Conservation (phyloP, 2,797 vertebrate genomes). For the Psittacula derbiana region DNA sequence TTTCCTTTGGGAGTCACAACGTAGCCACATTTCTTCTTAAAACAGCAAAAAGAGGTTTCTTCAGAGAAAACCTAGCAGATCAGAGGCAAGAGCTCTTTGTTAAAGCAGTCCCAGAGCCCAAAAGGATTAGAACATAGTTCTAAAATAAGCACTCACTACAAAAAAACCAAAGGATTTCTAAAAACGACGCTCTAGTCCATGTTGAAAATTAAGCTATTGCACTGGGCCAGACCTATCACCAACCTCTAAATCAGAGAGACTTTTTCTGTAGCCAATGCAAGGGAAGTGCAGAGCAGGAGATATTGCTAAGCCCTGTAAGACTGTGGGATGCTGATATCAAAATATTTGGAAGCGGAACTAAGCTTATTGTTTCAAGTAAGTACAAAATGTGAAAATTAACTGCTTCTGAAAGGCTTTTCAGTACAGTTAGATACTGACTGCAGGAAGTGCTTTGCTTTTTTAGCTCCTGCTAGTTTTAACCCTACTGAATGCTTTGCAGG, state of each 20-base stretch:
- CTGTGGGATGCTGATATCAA: neutral
- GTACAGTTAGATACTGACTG: neutral
- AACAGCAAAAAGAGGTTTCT: neutral
- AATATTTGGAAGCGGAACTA: slow-evolving; percentile 63
- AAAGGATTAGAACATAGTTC: neutral
- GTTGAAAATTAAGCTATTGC: neutral
- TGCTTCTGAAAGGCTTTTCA: neutral
- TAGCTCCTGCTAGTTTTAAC: neutral
- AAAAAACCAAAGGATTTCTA: neutral
- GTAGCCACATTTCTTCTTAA: neutral
- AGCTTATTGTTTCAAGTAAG: slow-evolving; percentile 63
- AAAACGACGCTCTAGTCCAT: neutral
- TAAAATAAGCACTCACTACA: neutral
- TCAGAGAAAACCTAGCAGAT: neutral
- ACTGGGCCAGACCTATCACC: neutral
- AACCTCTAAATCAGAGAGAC: neutral
- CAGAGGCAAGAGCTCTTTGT: neutral
- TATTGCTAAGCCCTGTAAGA: slow-evolving; percentile 28
- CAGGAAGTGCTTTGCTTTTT: neutral
- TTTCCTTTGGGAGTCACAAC: neutral
- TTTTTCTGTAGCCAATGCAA: neutral
- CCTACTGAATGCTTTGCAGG: neutral
- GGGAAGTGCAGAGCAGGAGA: neutral
- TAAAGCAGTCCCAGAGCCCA: neutral
- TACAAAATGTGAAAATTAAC: neutral